Conservation (phyloP, 30 jellyfish, hydroid and myxozoan genomes). For the Cassiopea andromeda region DNA sequence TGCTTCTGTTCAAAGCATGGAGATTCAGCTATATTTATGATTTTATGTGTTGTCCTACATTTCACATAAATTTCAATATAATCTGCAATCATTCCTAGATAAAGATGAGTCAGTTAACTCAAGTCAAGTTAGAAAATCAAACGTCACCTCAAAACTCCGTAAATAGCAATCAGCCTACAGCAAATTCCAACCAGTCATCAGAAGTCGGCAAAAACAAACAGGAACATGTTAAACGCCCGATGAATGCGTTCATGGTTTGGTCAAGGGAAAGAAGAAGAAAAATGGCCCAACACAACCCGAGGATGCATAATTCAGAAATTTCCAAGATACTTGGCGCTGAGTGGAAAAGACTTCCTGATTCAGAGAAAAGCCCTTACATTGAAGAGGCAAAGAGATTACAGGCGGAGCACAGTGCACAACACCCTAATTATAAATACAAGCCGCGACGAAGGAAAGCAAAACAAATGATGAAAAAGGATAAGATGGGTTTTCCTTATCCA, state of each 20-base stretch:
- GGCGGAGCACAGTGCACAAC: constrained; percentile 97
- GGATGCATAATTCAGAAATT: constrained; percentile 99
- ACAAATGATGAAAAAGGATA: constrained; percentile 91
- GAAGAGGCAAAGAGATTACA: constrained; percentile 98
- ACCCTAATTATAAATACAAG: constrained; percentile 97
- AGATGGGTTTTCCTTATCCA: constrained; percentile 95
- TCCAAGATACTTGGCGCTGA: constrained; percentile 99
- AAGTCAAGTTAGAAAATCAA: constrained; percentile 62
- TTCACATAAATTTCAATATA: neutral
- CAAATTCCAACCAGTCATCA: constrained; percentile 14
- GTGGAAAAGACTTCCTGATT: constrained; percentile 96
- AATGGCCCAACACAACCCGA: constrained; percentile 98
- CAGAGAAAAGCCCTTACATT: constrained; percentile 93
- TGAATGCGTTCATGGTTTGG: constrained; percentile 99
- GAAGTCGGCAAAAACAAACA: constrained; percentile 64
- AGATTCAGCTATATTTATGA: too few species aligned
- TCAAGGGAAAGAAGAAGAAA: constrained; percentile 93
- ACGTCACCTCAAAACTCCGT: constrained; percentile 49
- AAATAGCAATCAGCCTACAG: constrained; percentile 50
- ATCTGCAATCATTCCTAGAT: neutral
- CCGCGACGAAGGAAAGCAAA: constrained; percentile 98
- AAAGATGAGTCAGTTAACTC: constrained; percentile 70
- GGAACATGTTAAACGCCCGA: constrained; percentile 98
- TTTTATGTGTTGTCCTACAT: too few species aligned
- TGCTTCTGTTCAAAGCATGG: too few species aligned